Conservation (phyloP, 2,113 vertebrate species). For the Silurus meridionalis region DNA sequence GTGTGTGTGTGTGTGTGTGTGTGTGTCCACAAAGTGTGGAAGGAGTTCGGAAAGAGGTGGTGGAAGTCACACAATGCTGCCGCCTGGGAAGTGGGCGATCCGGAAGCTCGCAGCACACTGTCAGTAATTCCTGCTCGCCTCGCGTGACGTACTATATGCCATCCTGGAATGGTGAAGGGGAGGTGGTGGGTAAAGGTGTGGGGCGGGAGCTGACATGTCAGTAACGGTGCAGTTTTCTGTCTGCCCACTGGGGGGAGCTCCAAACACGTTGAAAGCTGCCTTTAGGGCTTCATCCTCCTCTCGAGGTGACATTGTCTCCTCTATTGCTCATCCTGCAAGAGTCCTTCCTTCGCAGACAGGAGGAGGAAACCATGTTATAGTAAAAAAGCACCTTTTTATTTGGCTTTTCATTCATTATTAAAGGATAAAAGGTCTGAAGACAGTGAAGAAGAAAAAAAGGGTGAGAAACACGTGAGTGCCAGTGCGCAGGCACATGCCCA, state of each 20-base stretch:
- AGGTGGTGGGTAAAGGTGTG: not conserved
- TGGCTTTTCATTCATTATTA: slow-evolving; percentile 66
- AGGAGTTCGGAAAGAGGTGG: slow-evolving; percentile 36
- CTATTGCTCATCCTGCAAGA: slow-evolving; percentile 49
- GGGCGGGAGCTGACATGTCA: slow-evolving; percentile 7
- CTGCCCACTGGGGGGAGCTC: slow-evolving; percentile 30
- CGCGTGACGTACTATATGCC: slow-evolving; percentile 41
- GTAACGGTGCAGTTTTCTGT: slow-evolving; percentile 29
- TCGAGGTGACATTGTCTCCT: slow-evolving; percentile 40
- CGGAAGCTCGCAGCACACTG: slow-evolving; percentile 36
- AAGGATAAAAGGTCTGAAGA: slow-evolving; percentile 55
- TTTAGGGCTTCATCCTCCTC: slow-evolving; percentile 11
- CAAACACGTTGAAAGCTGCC: not conserved
- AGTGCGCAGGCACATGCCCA: slow-evolving; percentile 50
- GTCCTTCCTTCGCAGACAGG: slow-evolving; percentile 42
- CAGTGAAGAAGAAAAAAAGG: slow-evolving; percentile 50
- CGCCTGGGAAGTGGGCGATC: slow-evolving; percentile 29
- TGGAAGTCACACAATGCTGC: slow-evolving; percentile 43
- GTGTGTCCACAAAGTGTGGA: slow-evolving; percentile 17
- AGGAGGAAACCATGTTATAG: slow-evolving; percentile 47
- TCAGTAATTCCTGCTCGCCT: slow-evolving; percentile 48
- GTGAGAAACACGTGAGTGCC: slow-evolving; percentile 31
- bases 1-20: no score
- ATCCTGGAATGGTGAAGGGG: slow-evolving; percentile 52
- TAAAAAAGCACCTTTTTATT: slow-evolving; percentile 73